Evolutionary conservation across 2,113 vertebrate genomes (phyloP).

Genomic region (Scartelaos histophorus): DNA sequence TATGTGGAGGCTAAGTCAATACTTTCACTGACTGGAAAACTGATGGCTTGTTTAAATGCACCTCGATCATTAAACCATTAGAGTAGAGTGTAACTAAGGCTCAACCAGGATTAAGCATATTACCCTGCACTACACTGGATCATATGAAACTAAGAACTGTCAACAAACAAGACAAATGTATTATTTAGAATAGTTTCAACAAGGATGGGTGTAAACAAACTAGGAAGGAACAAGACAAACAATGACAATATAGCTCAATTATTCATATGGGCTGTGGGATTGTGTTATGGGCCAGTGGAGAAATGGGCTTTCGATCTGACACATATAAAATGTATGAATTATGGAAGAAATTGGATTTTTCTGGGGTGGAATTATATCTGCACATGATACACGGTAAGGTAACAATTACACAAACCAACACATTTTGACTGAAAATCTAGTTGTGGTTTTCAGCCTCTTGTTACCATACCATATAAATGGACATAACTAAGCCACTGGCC

Average conservation of each 20-base stretch:
- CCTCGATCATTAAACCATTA: constrained; percentile 40
- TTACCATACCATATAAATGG: too few species aligned
- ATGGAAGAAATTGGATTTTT: neutral
- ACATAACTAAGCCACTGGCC: too few species aligned
- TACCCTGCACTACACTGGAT: constrained; percentile 25
- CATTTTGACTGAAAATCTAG: neutral
- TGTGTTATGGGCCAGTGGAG: neutral
- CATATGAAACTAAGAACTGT: constrained; percentile 32
- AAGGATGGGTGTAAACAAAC: constrained; percentile 33
- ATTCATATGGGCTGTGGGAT: constrained; percentile 33
- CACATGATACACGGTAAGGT: neutral
- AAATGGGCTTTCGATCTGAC: neutral
- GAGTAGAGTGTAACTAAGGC: constrained; percentile 46
- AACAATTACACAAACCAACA: neutral
- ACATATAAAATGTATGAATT: constrained; percentile 3
- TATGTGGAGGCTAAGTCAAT: constrained; percentile 9
- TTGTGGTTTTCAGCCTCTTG: too few species aligned
- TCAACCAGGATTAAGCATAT: constrained; percentile 51
- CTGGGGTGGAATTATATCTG: neutral
- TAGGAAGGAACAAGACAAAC: constrained; percentile 46
- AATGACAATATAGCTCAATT: constrained; percentile 52
- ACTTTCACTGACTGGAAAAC: constrained; percentile 15
- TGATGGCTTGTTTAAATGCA: constrained; percentile 40
- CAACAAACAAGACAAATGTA: constrained; percentile 52
- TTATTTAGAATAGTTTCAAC: constrained; percentile 54